Evolutionary conservation across 2,888 invertebrate genomes (phyloP), one percentile per base, ranked within the genome.

Genomic region (Helicoverpa assulta): DNA sequence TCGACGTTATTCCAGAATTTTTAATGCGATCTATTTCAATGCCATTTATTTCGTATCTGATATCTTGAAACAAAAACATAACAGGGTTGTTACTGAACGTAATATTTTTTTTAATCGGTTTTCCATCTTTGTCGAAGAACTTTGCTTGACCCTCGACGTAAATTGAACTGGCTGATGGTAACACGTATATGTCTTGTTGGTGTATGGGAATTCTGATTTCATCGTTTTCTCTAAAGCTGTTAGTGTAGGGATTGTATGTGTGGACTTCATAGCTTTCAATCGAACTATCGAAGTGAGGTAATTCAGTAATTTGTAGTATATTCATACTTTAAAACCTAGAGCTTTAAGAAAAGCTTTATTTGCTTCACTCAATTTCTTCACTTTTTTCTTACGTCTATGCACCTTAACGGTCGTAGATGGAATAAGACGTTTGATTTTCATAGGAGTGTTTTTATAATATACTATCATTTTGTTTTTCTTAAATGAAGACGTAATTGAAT

Each of bases 191-290:
- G 26, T 26, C 26, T 26, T 26, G 26, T 26, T 26, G 26, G 26
- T 26, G 26, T 26, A 26, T 26, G 26, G 26, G 26, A 26, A 26
- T 61, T 60, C 75, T 66, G 43, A 78, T 73, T 67, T 78, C 76
- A 71, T 78, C 78, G 40, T 78, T 78, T 66, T 76, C 70, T 33
- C 57, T 76, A 29, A 75, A 78, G 37, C 67, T 71, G 54, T 68
- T 78, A 40, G 57, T 72, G 51, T 79, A 79, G 16, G 74, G 76
- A 64, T 76, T 79, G 29, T 79, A 79, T 8, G 71, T 59, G 59
- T 66, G 66, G 33, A 67, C 50, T 55, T 70, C 73, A 65, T 67
- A 78, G 68, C 71, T 74, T 64, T 67, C 76, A 10, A 79, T 72
- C 2, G 72, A 68, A 62, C 55, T 73, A 64, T 78, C 76, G 40